Evolutionary conservation across 2,113 vertebrate genomes (phyloP), one percentile per base, ranked within the genome.

Genomic region (Erinaceus europaeus): DNA sequence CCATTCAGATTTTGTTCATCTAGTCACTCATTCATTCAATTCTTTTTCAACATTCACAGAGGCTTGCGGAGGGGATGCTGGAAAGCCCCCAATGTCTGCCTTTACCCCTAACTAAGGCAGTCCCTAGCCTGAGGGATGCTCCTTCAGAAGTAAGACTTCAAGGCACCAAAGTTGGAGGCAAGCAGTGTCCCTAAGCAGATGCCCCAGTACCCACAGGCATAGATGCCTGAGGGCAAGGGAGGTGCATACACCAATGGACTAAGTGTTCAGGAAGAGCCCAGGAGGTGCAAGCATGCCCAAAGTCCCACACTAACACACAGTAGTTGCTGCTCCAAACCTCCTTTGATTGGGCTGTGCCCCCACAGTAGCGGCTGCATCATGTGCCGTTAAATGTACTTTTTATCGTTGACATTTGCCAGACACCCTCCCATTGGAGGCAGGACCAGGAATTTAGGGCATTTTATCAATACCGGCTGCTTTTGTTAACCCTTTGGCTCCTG

Each of bases 371-470:
- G 89, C 96, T 97, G 94, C 95, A 93, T 97, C 92, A 67, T 93
- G 91, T 96, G 96, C 96, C 95, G 92, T 96, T 96, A 95, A 97
- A 97, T 96, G 97, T 93, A 97, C 96, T 97, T 98, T 98, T 98
- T 97, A 98, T 97, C 93, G 96, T 93, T 98, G 97, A 98, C 93
- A 44, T 96, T 97, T 97, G 96, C 97, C 97, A 98, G 97, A 97
- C 74, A 52, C 75, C 94, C 89, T 92, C 93, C 84, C 90, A 86
- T 57, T 76, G 94, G 88, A 95, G 93, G 94, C 95, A 95, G 92
- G 95, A 95, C 9, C 91, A 95, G 96, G 96, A 96, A 97, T 97
- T 97, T 96, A 96, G 97, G 97, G 96, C 95, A 96, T 97, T 97
- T 97, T 97, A 97, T 97, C 96, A 97, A 96, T 95, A 59, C 94